These are phyloP conservation scores for Invenusta paracnida DNA, from an alignment of 2,888 invertebrate species.

Conservation along the genomic window DNA sequence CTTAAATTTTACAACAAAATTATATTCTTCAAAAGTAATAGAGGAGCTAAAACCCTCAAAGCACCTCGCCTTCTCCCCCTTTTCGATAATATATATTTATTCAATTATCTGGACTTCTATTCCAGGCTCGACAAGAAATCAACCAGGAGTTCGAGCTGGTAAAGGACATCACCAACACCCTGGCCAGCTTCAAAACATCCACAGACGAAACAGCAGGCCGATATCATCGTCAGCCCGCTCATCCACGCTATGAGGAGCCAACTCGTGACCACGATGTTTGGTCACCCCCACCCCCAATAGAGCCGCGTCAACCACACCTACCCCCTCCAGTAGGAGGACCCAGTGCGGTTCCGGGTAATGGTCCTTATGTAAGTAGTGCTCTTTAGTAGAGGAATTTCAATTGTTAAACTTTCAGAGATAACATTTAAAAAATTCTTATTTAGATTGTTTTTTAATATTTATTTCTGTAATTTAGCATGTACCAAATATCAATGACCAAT, in stretches of 20 bases:
- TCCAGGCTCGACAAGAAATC: slow-evolving; percentile 79
- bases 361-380: background rate
- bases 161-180: slow-evolving; percentile 73
- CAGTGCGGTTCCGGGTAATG: background rate
- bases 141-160: slow-evolving; percentile 82
- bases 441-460: too few relatives aligned
- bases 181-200: slow-evolving; percentile 69
- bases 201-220: slow-evolving; percentile 44
- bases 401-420: background rate
- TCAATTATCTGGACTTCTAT: background rate
- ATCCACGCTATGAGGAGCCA: slow-evolving; percentile 54
- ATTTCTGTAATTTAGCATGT: too few relatives aligned
- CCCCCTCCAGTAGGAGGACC: background rate
- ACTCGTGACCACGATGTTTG: slow-evolving; percentile 75
- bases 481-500: too few relatives aligned
- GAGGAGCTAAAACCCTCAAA: too few relatives aligned
- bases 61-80: too few relatives aligned
- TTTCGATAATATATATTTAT: too few relatives aligned
- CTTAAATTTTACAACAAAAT: too few relatives aligned
- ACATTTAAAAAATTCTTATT: background rate
- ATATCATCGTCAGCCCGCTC: slow-evolving; percentile 46
- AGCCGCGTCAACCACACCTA: background rate
- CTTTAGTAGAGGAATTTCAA: background rate
- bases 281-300: slow-evolving; percentile 56
- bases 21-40: too few relatives aligned